phyloP scores from a whole-genome alignment of 2,888 invertebrate genomes.

The Rhodophaea formosa region DNA sequence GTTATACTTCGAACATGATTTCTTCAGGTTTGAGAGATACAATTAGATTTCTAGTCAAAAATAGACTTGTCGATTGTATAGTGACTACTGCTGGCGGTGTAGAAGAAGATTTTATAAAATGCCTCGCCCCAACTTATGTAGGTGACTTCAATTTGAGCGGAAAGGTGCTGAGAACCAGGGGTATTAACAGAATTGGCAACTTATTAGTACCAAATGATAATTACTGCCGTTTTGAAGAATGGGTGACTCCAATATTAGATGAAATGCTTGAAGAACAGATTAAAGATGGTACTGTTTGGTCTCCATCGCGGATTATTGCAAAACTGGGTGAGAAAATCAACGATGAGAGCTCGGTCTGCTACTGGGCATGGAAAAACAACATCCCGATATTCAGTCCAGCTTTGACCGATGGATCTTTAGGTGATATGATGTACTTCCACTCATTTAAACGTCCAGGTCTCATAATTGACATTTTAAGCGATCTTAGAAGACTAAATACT shows the following conservation, averaged over 20 bases:
- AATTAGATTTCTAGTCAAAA: constrained; percentile 85
- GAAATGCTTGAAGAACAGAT: constrained; percentile 94
- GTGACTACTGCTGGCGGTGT: constrained; percentile 99
- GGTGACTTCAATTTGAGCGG: constrained; percentile 95
- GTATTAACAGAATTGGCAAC: constrained; percentile 94
- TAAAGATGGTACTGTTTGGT: constrained; percentile 88
- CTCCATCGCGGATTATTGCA: constrained; percentile 84
- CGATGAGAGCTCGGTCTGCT: constrained; percentile 95
- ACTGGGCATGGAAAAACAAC: constrained; percentile 97
- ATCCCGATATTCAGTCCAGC: constrained; percentile 99
- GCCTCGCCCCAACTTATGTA: constrained; percentile 95
- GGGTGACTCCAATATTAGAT: constrained; percentile 96
- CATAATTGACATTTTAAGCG: constrained; percentile 95
- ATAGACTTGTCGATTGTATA: constrained; percentile 93
- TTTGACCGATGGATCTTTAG: constrained; percentile 97
- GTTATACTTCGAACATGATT: constrained; percentile 98
- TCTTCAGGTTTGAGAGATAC: constrained; percentile 97
- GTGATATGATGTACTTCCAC: constrained; percentile 99
- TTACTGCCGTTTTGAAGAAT: constrained; percentile 98
- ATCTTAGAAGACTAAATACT: constrained; percentile 93
- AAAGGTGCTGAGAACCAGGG: constrained; percentile 88
- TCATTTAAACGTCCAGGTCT: constrained; percentile 96
- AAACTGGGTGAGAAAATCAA: constrained; percentile 94
- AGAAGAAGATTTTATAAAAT: constrained; percentile 99
- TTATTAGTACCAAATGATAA: constrained; percentile 98